phyloP scores from a whole-genome alignment of 30 jellyfish, hydroid and myxozoan species.

The Aurelia sp. region DNA sequence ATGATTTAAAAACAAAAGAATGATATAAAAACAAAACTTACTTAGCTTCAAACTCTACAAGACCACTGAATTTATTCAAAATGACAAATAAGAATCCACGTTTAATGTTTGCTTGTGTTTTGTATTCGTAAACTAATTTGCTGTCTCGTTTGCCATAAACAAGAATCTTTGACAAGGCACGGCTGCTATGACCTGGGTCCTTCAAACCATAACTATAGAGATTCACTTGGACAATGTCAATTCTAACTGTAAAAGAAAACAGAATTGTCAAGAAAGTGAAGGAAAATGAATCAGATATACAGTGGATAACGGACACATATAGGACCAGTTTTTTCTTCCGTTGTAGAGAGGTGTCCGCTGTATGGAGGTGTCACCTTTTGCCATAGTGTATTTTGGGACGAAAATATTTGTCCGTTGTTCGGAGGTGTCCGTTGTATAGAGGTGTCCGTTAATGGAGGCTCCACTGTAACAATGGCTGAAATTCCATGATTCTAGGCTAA shows the following conservation, averaged over 20 bases:
- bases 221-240: not conserved
- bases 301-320: too few species aligned
- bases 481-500: too few species aligned
- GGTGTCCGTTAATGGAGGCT: too few species aligned
- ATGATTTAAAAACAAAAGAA: too few species aligned
- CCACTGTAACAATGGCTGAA: too few species aligned
- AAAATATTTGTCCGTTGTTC: too few species aligned
- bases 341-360: too few species aligned
- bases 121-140: not conserved
- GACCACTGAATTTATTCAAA: slow-evolving; percentile 9
- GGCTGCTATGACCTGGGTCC: not conserved
- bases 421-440: too few species aligned
- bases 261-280: not conserved
- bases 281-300: not conserved
- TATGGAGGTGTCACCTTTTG: too few species aligned
- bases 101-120: not conserved
- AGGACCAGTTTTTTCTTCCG: too few species aligned
- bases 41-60: slow-evolving; percentile 29
- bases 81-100: slow-evolving; percentile 13
- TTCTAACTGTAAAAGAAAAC: not conserved
- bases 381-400: too few species aligned
- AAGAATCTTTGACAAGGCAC: not conserved
- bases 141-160: not conserved
- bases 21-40: not conserved
- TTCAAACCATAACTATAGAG: slow-evolving; percentile 3